Conservation (phyloP, 2,113 vertebrate genomes). For the Okapia johnstoni region DNA sequence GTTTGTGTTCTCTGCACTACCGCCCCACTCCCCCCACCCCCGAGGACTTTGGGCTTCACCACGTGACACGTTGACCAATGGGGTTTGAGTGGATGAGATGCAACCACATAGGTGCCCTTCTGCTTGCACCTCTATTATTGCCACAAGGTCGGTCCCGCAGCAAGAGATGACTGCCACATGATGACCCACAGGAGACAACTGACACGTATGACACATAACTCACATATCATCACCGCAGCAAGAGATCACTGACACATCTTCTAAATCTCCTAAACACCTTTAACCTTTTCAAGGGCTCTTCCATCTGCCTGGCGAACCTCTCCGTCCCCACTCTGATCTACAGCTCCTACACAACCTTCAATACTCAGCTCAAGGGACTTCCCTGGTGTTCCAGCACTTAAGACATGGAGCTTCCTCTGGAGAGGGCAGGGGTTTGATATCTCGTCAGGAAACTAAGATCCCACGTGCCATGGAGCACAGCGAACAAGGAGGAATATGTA, state of each 20-base stretch:
- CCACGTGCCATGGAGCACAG: neutral
- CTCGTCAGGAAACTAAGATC: neutral
- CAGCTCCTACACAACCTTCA: neutral
- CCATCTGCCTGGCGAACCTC: neutral
- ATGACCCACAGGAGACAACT: neutral
- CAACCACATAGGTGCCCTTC: neutral
- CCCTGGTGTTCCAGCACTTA: accelerated
- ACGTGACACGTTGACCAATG: neutral
- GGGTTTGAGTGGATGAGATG: neutral
- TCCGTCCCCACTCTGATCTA: neutral
- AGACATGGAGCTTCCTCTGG: neutral
- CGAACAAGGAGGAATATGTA: neutral
- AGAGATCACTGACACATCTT: neutral
- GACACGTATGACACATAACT: neutral
- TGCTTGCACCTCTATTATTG: neutral
- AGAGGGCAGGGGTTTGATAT: neutral
- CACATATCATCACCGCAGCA: neutral
- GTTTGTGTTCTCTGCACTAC: neutral
- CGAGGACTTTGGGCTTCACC: neutral
- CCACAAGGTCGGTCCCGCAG: neutral
- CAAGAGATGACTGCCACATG: neutral
- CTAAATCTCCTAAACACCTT: neutral
- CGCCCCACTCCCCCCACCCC: neutral
- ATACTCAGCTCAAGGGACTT: neutral
- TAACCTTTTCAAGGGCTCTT: neutral